Evolutionary conservation across 2,888 invertebrate genomes (phyloP).

Genomic region (Tyria jacobaeae): DNA sequence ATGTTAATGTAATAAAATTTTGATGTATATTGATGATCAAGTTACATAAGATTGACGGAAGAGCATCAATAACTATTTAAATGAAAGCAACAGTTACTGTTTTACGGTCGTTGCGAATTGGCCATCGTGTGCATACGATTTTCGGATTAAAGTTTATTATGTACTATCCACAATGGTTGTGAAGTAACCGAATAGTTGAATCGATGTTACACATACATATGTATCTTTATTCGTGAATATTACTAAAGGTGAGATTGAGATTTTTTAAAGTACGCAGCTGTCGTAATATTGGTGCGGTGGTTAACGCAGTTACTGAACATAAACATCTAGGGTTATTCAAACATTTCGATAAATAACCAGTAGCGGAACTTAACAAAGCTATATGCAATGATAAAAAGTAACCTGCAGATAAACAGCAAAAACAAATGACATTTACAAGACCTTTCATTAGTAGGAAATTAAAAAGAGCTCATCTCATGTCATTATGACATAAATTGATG

Average conservation of each 20-base stretch:
- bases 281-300: too few species aligned
- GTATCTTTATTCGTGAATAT: not conserved
- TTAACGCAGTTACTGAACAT: not conserved
- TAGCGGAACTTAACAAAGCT: not conserved
- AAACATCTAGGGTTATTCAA: not conserved
- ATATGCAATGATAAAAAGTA: not conserved
- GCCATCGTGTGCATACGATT: constrained; percentile 52
- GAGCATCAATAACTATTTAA: constrained; percentile 58
- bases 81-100: constrained; percentile 53
- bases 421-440: constrained; percentile 9
- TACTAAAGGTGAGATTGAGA: not conserved
- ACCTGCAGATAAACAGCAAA: not conserved
- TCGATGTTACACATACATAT: not conserved
- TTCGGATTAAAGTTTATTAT: constrained; percentile 36
- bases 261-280: not conserved
- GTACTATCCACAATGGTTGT: not conserved
- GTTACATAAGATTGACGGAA: constrained; percentile 39
- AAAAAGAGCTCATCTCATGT: constrained; percentile 13
- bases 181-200: not conserved
- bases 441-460: constrained; percentile 2
- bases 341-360: not conserved
- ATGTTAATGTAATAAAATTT: constrained; percentile 44
- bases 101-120: constrained; percentile 55
- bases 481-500: constrained; percentile 13
- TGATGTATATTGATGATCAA: constrained; percentile 37